Evolutionary conservation across 1,140 invertebrate species (phyloP), one percentile per base, ranked within the genome.

Genomic region (Papilio helenus): DNA sequence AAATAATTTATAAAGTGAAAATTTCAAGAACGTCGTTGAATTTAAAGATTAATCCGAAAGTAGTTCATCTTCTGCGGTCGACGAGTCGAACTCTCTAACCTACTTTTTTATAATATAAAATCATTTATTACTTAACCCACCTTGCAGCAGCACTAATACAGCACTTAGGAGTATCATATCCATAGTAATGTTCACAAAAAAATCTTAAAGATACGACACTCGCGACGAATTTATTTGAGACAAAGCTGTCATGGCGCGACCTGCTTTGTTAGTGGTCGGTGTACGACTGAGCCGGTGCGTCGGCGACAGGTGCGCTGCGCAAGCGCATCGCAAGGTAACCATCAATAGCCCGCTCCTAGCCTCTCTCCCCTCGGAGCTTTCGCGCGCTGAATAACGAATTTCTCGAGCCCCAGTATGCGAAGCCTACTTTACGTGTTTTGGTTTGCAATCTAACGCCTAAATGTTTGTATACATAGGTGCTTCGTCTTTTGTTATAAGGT

Each of bases 301-400:
- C 29, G 72, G 82, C 74, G 79, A 84, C 87, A 89, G 86, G 88
- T 89, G 88, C 85, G 85, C 80, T 89, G 88, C 85, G 85, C 80
- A 42, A 39, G 83, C 85, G 86, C 85, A 83, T 81, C 83, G 81
- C 85, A 88, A 68, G 86, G 86, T 84, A 86, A 42, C 76, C 72
- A 80, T 76, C 73, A 49, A 76, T 73, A 79, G 51, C 76, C 77
- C 80, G 65, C 79, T 74, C 74, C 82, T 76, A 76, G 55, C 76
- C 58, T 58, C 74, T 72, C 81, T 79, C 79, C 82, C 78, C 80
- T 79, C 81, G 77, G 82, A 87, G 86, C 87, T 91, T 90, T 89
- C 89, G 89, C 90, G 89, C 79, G 88, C 86, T 81, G 88, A 91
- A 91, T 91, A 89, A 82, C 81, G 51, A 89, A 89, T 88, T 87